Percentiles rank a stretch among this genome's conserved stretches.
phyloP scores from a whole-genome alignment of 1,140 invertebrate genomes.

The Stenopsyche tienmushanensis region DNA sequence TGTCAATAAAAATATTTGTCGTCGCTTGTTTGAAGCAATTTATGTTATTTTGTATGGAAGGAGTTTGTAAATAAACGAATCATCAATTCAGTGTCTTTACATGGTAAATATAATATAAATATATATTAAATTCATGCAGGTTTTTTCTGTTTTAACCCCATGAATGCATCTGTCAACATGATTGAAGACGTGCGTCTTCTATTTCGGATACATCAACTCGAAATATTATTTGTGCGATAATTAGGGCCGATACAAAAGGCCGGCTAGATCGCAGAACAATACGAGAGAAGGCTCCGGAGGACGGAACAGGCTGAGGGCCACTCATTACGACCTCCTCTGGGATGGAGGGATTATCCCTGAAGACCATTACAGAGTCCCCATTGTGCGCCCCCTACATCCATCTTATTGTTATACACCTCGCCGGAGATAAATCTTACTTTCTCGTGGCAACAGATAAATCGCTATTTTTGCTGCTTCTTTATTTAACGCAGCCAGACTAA shows the following conservation, averaged over 20 bases:
- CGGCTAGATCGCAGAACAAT: background rate
- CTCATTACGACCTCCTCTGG: conserved; percentile 1
- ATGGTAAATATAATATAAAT: too few relatives aligned
- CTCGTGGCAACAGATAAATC: conserved; percentile 1
- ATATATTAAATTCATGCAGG: too few relatives aligned
- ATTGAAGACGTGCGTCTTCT: too few relatives aligned
- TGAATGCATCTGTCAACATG: too few relatives aligned
- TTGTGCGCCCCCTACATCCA: conserved; percentile 8
- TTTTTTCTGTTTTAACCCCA: too few relatives aligned
- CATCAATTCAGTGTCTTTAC: too few relatives aligned
- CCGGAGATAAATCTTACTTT: conserved; percentile 7
- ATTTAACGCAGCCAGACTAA: conserved; percentile 1
- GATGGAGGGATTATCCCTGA: background rate
- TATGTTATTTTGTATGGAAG: too few relatives aligned
- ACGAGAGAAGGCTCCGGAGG: background rate
- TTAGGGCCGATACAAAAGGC: background rate
- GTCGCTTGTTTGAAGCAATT: too few relatives aligned
- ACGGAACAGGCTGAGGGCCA: background rate
- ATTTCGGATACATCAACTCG: too few relatives aligned
- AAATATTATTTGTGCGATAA: background rate
- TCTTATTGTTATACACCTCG: conserved; percentile 4
- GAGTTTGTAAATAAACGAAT: too few relatives aligned
- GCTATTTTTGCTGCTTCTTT: conserved; percentile 8
- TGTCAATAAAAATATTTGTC: too few relatives aligned
- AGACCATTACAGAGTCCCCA: conserved; percentile 3